Evolutionary conservation across 2,888 invertebrate species (phyloP).

Genomic region (Phaedon cochleariae): DNA sequence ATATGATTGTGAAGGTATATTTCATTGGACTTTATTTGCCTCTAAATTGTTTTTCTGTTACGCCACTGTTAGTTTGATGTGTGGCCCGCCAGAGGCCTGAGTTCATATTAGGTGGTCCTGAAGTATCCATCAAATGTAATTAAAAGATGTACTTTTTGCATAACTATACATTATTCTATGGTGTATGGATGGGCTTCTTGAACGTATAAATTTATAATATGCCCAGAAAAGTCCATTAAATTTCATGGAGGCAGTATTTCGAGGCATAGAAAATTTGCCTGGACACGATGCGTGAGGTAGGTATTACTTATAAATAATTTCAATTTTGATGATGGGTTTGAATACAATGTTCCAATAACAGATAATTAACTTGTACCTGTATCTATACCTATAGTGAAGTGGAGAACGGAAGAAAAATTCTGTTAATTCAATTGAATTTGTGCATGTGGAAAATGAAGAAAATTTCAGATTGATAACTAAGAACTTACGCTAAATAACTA

Average conservation of each 20-base stretch:
- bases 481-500: too few species aligned
- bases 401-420: too few species aligned
- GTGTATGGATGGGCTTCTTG: conserved; percentile 3
- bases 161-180: conserved; percentile 21
- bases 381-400: too few species aligned
- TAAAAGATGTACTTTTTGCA: conserved; percentile 35
- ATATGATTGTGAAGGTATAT: too few species aligned
- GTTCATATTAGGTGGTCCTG: conserved; percentile 36
- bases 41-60: too few species aligned
- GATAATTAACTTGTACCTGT: too few species aligned
- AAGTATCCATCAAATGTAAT: conserved; percentile 36
- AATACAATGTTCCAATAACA: neutral
- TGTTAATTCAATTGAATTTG: too few species aligned
- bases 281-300: neutral
- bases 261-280: neutral
- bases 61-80: conserved; percentile 18
- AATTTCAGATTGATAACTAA: too few species aligned
- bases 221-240: conserved; percentile 11
- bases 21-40: too few species aligned
- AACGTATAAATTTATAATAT: neutral
- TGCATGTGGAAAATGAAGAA: too few species aligned
- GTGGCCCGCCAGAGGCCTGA: conserved; percentile 30
- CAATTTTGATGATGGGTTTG: neutral
- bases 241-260: conserved; percentile 2
- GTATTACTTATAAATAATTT: neutral